These are phyloP conservation scores for Stratiomys singularior DNA, from an alignment of 2,888 invertebrate genomes.

Conservation along the genomic window DNA sequence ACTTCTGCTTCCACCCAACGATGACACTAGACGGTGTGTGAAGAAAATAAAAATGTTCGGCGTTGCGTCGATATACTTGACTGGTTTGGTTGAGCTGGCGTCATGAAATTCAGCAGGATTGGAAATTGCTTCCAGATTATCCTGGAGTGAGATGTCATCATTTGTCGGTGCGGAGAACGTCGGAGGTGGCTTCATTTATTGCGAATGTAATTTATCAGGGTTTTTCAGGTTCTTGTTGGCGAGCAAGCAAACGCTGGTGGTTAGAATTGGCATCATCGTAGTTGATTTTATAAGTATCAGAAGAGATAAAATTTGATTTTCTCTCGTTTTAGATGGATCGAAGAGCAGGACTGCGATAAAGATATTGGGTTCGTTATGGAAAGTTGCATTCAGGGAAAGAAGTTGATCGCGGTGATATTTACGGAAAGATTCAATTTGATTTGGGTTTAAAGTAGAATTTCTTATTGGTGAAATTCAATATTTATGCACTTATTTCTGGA, in stretches of 20 bases:
- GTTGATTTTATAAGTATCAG: neutral
- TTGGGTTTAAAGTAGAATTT: neutral
- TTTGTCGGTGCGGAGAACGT: constrained; percentile 9
- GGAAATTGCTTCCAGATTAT: constrained; percentile 17
- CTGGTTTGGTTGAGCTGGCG: neutral
- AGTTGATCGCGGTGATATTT: neutral
- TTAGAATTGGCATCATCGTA: neutral
- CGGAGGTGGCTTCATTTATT: constrained; percentile 37
- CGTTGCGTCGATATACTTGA: too few species aligned
- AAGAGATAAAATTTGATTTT: neutral
- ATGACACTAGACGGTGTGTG: too few species aligned
- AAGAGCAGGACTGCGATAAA: neutral
- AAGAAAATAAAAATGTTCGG: too few species aligned
- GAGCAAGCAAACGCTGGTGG: neutral
- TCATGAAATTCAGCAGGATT: neutral
- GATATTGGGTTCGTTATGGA: constrained; percentile 11
- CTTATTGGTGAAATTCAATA: neutral
- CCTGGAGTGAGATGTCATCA: constrained; percentile 11
- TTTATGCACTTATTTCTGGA: neutral
- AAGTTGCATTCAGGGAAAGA: neutral
- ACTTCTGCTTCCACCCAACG: too few species aligned
- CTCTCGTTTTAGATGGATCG: neutral
- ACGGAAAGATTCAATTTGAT: too few species aligned
- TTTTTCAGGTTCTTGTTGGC: constrained; percentile 3
- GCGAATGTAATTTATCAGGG: constrained; percentile 28